Evolutionary conservation across 2,113 vertebrate genomes (phyloP).

Genomic region (Semnornis frantzii): DNA sequence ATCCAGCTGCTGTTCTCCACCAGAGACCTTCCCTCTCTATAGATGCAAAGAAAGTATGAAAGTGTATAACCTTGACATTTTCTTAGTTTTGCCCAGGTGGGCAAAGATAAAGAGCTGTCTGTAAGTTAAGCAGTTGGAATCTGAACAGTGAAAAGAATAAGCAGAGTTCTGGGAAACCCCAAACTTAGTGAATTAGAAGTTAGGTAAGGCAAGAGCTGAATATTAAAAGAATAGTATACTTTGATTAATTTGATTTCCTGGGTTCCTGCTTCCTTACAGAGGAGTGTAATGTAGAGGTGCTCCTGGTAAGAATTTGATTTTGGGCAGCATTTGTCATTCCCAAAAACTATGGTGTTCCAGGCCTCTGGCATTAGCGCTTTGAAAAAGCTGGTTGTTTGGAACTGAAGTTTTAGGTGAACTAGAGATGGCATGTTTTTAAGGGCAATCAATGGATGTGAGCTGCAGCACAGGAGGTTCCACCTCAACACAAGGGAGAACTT

Average conservation of each 20-base stretch:
- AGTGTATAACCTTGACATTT: background rate
- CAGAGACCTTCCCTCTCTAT: background rate
- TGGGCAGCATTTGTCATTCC: background rate
- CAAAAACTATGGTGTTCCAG: background rate
- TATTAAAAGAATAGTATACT: background rate
- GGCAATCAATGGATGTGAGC: background rate
- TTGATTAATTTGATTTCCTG: background rate
- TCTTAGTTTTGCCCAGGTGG: background rate
- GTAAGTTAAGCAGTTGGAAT: background rate
- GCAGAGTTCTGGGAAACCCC: background rate
- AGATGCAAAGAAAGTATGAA: background rate
- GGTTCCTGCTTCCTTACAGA: background rate
- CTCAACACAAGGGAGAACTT: too few species aligned
- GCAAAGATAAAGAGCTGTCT: background rate
- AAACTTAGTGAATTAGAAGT: background rate
- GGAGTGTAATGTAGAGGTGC: background rate
- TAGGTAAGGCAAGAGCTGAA: background rate
- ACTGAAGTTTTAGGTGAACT: background rate
- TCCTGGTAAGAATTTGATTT: background rate
- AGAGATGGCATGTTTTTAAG: background rate
- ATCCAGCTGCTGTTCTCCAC: background rate
- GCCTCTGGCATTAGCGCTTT: background rate
- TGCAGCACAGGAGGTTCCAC: too few species aligned
- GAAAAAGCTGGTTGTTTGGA: background rate
- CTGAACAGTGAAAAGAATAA: background rate